Conservation (phyloP, 2,797 vertebrate species). For the Pelobates cultripes region DNA sequence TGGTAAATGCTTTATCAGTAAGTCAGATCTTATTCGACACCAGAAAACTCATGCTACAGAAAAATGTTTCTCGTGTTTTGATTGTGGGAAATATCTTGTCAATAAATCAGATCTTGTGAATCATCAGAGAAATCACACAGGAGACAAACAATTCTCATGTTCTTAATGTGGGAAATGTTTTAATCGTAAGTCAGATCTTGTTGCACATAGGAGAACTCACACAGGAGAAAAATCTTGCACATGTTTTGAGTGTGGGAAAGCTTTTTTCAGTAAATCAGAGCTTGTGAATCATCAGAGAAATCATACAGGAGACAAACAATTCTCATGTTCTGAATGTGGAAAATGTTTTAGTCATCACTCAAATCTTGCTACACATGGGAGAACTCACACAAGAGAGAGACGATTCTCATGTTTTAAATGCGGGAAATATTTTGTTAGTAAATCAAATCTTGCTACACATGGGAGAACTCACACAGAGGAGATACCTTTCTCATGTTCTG, state of each 20-base stretch:
- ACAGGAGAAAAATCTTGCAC: neutral
- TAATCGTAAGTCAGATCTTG: neutral
- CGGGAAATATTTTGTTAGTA: no score
- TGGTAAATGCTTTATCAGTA: no score
- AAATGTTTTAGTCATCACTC: neutral
- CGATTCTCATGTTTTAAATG: no score
- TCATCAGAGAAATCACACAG: neutral
- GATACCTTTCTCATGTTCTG: no score
- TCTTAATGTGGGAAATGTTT: constrained; percentile 5
- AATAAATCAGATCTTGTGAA: neutral
- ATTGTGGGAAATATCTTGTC: neutral
- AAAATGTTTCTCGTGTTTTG: neutral
- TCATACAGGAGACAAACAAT: neutral
- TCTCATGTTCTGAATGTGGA: neutral
- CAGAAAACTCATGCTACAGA: neutral
- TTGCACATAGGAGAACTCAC: neutral
- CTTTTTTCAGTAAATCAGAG: neutral
- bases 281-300: neutral
- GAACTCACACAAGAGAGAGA: no score
- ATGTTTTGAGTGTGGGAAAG: neutral
- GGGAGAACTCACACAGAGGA: no score
- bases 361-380: no score
- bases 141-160: neutral
- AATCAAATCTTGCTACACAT: no score
- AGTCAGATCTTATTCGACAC: no score